phyloP scores from a whole-genome alignment of 2,888 invertebrate genomes.

The Aquatica leii region DNA sequence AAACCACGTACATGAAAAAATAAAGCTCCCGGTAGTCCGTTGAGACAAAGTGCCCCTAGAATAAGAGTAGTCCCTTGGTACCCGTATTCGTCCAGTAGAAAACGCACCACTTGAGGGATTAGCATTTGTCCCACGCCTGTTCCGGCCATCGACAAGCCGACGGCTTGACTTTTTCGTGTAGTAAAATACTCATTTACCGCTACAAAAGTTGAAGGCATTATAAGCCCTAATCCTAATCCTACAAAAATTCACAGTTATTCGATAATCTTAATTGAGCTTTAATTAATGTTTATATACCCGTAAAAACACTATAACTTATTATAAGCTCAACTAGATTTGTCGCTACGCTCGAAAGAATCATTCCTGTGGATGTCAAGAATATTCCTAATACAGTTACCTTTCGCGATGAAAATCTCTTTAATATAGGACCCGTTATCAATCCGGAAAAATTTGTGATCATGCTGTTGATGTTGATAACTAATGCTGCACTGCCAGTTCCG shows the following conservation, averaged over 20 bases:
- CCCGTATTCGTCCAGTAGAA: slow-evolving; percentile 70
- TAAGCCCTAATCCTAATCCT: slow-evolving; percentile 76
- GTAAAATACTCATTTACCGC: slow-evolving; percentile 77
- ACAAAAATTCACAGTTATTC: slow-evolving; percentile 37
- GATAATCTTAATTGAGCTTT: slow-evolving; percentile 18
- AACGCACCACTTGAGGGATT: slow-evolving; percentile 75
- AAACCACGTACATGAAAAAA: slow-evolving; percentile 63
- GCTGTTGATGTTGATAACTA: slow-evolving; percentile 74
- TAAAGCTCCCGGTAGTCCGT: slow-evolving; percentile 63
- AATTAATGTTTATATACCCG: slow-evolving; percentile 55
- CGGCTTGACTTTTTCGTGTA: slow-evolving; percentile 73
- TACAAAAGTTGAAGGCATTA: slow-evolving; percentile 76
- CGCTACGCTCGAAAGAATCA: slow-evolving; percentile 64
- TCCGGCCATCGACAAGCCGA: slow-evolving; percentile 78
- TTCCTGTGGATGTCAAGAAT: slow-evolving; percentile 63
- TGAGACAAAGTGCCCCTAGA: slow-evolving; percentile 69
- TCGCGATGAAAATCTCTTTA: slow-evolving; percentile 66
- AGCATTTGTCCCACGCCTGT: slow-evolving; percentile 79
- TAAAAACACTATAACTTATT: slow-evolving; percentile 65
- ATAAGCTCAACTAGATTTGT: slow-evolving; percentile 64
- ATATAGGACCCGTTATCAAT: slow-evolving; percentile 73
- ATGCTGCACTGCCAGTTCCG: slow-evolving; percentile 71
- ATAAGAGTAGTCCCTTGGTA: slow-evolving; percentile 71
- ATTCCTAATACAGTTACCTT: slow-evolving; percentile 66
- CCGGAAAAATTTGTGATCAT: slow-evolving; percentile 71